Evolutionary conservation across 2,797 vertebrate species (phyloP).

Genomic region (Austrolebias charrua): DNA sequence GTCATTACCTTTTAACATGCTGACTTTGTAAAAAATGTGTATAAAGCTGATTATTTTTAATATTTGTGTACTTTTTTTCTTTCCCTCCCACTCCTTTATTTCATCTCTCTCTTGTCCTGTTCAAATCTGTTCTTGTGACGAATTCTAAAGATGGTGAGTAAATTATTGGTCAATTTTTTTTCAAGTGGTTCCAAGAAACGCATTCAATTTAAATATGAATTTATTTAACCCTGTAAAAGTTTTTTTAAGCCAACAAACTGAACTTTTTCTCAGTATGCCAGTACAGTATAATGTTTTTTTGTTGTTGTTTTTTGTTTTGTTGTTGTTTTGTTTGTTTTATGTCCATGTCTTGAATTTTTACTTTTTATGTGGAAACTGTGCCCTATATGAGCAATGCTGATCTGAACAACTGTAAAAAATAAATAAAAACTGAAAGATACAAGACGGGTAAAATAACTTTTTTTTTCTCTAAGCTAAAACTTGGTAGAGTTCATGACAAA

Average conservation of each 20-base stretch:
- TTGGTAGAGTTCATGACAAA: no score
- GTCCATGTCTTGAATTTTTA: background rate
- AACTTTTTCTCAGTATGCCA: background rate
- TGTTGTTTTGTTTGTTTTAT: background rate
- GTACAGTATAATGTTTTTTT: no score
- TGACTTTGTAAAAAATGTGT: background rate
- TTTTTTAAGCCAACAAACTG: background rate
- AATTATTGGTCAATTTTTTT: background rate
- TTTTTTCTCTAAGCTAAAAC: no score
- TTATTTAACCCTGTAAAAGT: background rate
- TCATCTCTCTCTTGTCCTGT: constrained; percentile 34
- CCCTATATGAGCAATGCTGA: background rate
- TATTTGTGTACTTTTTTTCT: constrained; percentile 25
- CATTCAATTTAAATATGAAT: background rate
- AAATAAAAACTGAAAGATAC: no score
- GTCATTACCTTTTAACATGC: background rate
- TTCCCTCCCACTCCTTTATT: constrained; percentile 31
- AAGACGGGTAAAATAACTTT: no score
- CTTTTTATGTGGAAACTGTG: background rate
- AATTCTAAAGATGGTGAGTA: constrained; percentile 72
- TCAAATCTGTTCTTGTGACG: constrained; percentile 44
- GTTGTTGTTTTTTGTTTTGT: no score
- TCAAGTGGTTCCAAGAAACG: background rate
- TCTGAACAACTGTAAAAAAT: no score
- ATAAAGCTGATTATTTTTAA: constrained; percentile 2